Conservation (phyloP, 2,888 invertebrate genomes). For the Calephelis perditalis region DNA sequence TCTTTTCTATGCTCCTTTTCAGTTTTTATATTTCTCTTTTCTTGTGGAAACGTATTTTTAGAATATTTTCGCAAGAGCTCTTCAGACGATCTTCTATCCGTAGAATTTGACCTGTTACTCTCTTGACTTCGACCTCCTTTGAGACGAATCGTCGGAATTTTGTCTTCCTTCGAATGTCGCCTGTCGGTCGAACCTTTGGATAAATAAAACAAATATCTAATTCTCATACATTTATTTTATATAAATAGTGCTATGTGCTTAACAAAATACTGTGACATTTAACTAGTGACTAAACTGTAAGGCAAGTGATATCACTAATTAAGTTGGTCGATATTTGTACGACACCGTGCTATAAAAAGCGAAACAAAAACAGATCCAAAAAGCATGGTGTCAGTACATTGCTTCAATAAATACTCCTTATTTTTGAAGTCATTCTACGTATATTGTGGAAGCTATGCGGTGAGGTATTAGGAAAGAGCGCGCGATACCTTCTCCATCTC, state of each 20-base stretch:
- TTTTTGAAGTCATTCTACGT: constrained; percentile 46
- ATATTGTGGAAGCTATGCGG: constrained; percentile 53
- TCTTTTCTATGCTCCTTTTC: constrained; percentile 19
- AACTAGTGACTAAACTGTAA: constrained; percentile 14
- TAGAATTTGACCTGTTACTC: not conserved
- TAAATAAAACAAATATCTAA: constrained; percentile 42
- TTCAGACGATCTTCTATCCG: constrained; percentile 1
- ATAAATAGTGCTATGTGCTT: constrained; percentile 20
- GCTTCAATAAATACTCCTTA: not conserved
- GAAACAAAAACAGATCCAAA: constrained; percentile 9
- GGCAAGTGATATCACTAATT: constrained; percentile 13
- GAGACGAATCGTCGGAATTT: constrained; percentile 23
- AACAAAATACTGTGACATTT: constrained; percentile 13
- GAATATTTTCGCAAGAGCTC: not conserved
- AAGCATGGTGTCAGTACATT: constrained; percentile 13
- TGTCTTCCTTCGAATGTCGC: constrained; percentile 28
- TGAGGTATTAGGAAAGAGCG: constrained; percentile 45
- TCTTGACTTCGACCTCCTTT: constrained; percentile 21
- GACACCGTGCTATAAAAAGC: constrained; percentile 13
- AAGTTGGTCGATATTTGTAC: constrained; percentile 5
- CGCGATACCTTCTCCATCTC: constrained; percentile 38
- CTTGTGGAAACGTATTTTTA: constrained; percentile 16
- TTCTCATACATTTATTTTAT: constrained; percentile 36
- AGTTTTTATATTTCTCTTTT: not conserved
- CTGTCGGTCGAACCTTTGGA: constrained; percentile 39